A percentile compares a stretch with the other conserved stretches of the same genome.
These are phyloP conservation scores for Netelia fuscicornis DNA, from an alignment of 2,888 invertebrate genomes.

Conservation along the genomic window DNA sequence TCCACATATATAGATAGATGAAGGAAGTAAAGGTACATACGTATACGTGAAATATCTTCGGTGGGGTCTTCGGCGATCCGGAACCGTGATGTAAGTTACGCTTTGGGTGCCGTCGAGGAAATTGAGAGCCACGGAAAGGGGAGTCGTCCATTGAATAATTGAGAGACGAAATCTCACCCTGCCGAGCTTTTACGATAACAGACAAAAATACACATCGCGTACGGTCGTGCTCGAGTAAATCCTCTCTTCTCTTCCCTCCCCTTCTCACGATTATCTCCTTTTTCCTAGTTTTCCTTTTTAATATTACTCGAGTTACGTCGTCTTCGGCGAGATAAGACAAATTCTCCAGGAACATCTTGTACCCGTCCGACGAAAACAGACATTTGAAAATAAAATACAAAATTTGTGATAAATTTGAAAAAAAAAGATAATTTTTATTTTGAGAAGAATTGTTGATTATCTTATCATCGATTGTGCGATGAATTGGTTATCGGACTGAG, in stretches of 20 bases:
- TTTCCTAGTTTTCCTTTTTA: background rate
- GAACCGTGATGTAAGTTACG: slow-evolving; percentile 10
- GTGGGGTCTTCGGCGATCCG: slow-evolving; percentile 5
- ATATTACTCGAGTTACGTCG: background rate
- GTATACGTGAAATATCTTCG: slow-evolving; percentile 32
- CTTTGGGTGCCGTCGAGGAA: slow-evolving; percentile 45
- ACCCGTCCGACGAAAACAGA: too few relatives aligned
- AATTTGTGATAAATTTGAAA: too few relatives aligned
- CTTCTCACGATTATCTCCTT: background rate
- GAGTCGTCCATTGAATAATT: slow-evolving; percentile 62
- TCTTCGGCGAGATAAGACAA: too few relatives aligned
- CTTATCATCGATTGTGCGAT: too few relatives aligned
- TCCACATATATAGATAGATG: background rate
- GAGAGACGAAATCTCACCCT: slow-evolving; percentile 27
- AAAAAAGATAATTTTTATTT: too few relatives aligned
- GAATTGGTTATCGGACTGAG: too few relatives aligned
- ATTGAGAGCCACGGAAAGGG: slow-evolving; percentile 54
- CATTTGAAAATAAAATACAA: too few relatives aligned
- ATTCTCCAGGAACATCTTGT: too few relatives aligned
- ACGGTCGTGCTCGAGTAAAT: slow-evolving; percentile 19
- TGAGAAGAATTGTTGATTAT: too few relatives aligned
- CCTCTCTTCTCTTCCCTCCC: background rate
- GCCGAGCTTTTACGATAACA: slow-evolving; percentile 46
- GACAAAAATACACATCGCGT: slow-evolving; percentile 4
- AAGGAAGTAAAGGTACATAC: slow-evolving; percentile 22